These are phyloP conservation scores for Nymphalis urticae DNA, from an alignment of 2,888 invertebrate genomes.

Conservation along the genomic window DNA sequence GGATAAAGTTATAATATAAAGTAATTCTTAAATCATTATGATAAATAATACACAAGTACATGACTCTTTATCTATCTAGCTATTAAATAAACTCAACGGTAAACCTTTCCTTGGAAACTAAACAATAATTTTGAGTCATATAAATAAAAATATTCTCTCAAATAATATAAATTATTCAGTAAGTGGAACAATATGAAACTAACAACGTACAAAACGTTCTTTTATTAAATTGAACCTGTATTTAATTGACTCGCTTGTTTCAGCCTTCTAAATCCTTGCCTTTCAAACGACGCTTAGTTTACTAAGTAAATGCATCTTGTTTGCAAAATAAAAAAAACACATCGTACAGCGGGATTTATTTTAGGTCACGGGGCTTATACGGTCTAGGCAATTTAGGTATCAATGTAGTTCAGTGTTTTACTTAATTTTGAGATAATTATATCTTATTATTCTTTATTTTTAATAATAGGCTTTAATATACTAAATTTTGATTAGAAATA, in stretches of 20 bases:
- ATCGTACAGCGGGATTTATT: conserved; percentile 24
- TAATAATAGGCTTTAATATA: too few species aligned
- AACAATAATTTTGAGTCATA: too few species aligned
- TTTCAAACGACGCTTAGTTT: conserved; percentile 30
- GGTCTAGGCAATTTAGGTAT: conserved; percentile 22
- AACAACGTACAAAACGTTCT: conserved; percentile 1
- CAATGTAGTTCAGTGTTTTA: neutral
- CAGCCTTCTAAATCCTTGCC: conserved; percentile 27
- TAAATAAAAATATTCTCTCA: too few species aligned
- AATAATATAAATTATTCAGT: neutral
- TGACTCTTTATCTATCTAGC: too few species aligned
- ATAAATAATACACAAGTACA: too few species aligned
- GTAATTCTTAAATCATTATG: too few species aligned
- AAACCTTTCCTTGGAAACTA: too few species aligned
- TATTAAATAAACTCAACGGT: too few species aligned
- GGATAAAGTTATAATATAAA: too few species aligned
- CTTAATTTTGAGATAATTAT: neutral
- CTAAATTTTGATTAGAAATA: too few species aligned
- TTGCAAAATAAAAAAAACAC: conserved; percentile 28
- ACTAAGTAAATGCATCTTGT: conserved; percentile 29
- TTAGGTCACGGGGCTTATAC: conserved; percentile 26
- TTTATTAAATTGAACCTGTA: conserved; percentile 20
- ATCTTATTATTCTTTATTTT: too few species aligned
- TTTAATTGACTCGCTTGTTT: conserved; percentile 26
- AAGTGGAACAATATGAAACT: neutral